phyloP scores from a whole-genome alignment of 2,888 invertebrate genomes.

The Ellobium chinense region DNA sequence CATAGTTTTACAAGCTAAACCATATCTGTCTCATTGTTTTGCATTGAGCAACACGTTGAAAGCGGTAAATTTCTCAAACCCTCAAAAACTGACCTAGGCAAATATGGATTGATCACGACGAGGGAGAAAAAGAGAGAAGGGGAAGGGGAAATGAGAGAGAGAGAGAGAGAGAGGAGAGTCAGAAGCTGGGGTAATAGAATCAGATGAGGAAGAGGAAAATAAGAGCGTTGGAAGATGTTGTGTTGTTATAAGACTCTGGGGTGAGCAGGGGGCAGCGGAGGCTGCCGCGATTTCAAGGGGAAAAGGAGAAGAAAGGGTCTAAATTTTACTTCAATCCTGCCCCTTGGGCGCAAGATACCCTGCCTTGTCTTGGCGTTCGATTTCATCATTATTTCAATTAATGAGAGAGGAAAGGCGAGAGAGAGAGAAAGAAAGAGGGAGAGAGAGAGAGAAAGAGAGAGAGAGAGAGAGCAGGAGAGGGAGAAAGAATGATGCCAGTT shows the following conservation, averaged over 20 bases:
- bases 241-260: not conserved
- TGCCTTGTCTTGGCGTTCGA: too few species aligned
- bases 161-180: not conserved
- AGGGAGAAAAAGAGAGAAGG: not conserved
- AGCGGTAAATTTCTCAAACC: too few species aligned
- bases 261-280: not conserved
- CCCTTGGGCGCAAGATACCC: too few species aligned
- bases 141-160: not conserved
- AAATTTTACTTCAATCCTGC: too few species aligned
- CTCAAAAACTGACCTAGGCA: too few species aligned
- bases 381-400: too few species aligned
- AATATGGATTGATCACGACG: too few species aligned
- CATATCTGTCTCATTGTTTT: too few species aligned
- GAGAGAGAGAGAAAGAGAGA: not conserved
- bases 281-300: not conserved
- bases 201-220: not conserved
- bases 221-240: not conserved
- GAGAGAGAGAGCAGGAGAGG: not conserved
- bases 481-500: not conserved
- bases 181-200: not conserved
- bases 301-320: not conserved
- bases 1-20: too few species aligned
- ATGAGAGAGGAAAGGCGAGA: not conserved
- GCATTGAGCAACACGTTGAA: too few species aligned
- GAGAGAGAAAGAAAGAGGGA: not conserved